Conservation (phyloP, 1,140 invertebrate species). For the Samia ricini region DNA sequence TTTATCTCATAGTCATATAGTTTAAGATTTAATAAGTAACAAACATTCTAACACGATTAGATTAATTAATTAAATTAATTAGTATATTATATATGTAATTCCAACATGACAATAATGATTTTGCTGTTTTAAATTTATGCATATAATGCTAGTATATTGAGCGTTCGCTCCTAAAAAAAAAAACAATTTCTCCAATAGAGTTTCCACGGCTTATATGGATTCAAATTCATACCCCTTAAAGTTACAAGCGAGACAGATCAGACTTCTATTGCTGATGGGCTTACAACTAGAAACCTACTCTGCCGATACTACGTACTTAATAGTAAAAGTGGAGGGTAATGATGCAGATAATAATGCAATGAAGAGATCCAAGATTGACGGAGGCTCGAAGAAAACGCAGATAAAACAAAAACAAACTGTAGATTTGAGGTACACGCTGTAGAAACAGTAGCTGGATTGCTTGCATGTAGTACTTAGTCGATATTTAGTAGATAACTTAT, state of each 20-base stretch:
- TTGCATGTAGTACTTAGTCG: too few relatives aligned
- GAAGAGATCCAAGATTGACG: constrained; percentile 40
- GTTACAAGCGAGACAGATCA: constrained; percentile 19
- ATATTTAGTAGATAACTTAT: too few relatives aligned
- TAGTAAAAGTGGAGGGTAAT: constrained; percentile 47
- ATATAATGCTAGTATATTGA: too few relatives aligned
- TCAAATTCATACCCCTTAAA: constrained; percentile 48
- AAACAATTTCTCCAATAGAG: constrained; percentile 21
- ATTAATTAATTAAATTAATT: too few relatives aligned
- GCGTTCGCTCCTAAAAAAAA: too few relatives aligned
- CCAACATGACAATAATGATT: too few relatives aligned
- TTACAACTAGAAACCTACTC: constrained; percentile 41
- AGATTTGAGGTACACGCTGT: constrained; percentile 60
- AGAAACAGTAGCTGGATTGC: background rate
- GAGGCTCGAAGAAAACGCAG: constrained; percentile 35
- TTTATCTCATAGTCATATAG: too few relatives aligned
- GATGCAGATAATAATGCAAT: constrained; percentile 26
- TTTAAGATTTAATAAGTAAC: too few relatives aligned
- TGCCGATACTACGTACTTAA: constrained; percentile 48
- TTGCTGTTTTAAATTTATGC: too few relatives aligned
- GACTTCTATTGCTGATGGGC: constrained; percentile 26
- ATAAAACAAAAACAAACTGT: constrained; percentile 50
- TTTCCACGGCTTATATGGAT: constrained; percentile 42
- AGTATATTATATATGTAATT: too few relatives aligned
- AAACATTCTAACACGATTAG: too few relatives aligned